Evolutionary conservation across 2,797 vertebrate species (phyloP).

Genomic region (Strix occidentalis): DNA sequence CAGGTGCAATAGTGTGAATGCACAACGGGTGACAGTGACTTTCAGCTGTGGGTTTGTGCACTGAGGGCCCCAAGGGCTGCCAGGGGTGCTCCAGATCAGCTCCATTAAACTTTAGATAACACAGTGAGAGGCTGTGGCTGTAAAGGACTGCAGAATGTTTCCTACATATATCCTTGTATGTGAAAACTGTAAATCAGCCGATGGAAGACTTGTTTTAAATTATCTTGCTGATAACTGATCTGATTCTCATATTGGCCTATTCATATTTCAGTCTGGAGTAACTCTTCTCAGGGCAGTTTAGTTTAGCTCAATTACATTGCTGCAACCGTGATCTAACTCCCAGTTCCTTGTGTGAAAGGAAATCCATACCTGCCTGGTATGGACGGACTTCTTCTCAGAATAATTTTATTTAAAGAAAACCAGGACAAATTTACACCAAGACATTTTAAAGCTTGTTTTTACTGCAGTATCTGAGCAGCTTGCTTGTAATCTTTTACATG

Average conservation of each 20-base stretch:
- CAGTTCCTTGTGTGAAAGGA: background rate
- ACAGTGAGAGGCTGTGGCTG: background rate
- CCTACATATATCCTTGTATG: background rate
- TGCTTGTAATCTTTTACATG: fast-evolving
- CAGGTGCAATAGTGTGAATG: slow-evolving; percentile 22
- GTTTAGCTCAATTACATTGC: background rate
- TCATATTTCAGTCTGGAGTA: background rate
- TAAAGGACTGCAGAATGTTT: background rate
- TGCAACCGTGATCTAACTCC: fast-evolving
- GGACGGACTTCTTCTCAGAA: fast-evolving
- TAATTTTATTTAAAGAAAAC: background rate
- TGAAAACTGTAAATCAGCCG: background rate
- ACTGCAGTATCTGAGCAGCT: background rate
- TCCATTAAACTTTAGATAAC: background rate
- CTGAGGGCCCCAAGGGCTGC: background rate
- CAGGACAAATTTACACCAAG: background rate
- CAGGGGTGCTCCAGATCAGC: background rate
- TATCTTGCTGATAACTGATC: background rate
- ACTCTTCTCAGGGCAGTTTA: background rate
- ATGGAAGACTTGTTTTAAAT: background rate
- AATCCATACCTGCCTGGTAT: background rate
- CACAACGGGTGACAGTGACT: background rate
- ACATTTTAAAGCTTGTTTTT: background rate
- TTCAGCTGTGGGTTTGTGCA: background rate
- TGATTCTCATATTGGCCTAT: background rate